phyloP scores from a whole-genome alignment of 2,797 vertebrate genomes.

The Podarcis siculus region DNA sequence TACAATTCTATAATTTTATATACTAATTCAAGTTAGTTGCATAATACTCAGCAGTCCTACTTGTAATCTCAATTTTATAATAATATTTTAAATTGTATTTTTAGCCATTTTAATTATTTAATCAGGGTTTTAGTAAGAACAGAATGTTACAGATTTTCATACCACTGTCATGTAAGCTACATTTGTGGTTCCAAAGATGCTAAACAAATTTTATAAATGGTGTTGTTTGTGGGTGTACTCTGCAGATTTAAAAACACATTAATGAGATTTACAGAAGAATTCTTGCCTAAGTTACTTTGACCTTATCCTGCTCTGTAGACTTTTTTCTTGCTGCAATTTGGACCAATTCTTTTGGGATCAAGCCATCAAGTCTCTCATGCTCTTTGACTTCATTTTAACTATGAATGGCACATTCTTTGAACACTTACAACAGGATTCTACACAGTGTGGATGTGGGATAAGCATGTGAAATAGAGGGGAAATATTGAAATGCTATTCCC shows the following conservation, averaged over 20 bases:
- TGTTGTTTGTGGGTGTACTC: neutral
- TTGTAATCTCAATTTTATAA: slow-evolving; percentile 18
- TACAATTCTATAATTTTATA: neutral
- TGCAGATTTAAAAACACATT: slow-evolving; percentile 30
- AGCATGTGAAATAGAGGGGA: slow-evolving; percentile 50
- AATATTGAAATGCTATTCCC: slow-evolving; percentile 58
- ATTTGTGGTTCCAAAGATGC: neutral
- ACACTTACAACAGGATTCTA: slow-evolving; percentile 69
- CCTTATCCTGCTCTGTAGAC: slow-evolving; percentile 47
- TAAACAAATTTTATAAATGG: neutral
- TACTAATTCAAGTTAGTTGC: slow-evolving; percentile 28
- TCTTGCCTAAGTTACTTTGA: slow-evolving; percentile 5
- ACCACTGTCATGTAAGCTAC: slow-evolving; percentile 19
- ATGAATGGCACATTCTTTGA: slow-evolving; percentile 76
- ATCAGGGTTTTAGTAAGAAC: slow-evolving; percentile 6
- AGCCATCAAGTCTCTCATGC: slow-evolving; percentile 75
- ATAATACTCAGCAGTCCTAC: slow-evolving; percentile 69
- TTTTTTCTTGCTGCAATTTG: slow-evolving; percentile 47
- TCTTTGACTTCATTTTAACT: slow-evolving; percentile 77
- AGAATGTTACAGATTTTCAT: neutral
- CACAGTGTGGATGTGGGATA: slow-evolving; percentile 59
- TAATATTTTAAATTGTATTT: slow-evolving; percentile 2
- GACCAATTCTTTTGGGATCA: slow-evolving; percentile 64
- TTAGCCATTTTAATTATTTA: slow-evolving; percentile 25
- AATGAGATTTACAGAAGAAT: neutral